Conservation (phyloP, 2,113 vertebrate genomes). For the Psephotus haematonotus region DNA sequence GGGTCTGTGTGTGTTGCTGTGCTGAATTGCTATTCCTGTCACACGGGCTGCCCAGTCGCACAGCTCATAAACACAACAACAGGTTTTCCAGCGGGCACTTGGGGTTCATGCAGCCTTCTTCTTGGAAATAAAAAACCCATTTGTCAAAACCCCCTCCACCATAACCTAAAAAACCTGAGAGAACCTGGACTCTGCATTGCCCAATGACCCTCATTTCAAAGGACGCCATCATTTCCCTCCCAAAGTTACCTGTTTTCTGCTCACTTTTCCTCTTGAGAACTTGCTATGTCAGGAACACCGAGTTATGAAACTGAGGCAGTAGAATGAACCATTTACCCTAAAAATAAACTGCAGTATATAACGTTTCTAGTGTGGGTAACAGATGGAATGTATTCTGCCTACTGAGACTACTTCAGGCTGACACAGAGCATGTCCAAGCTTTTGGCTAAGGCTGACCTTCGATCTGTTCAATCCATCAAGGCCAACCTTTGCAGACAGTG, state of each 20-base stretch:
- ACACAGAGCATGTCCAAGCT: background rate
- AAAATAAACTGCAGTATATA: background rate
- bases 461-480: background rate
- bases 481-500: background rate
- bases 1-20: background rate
- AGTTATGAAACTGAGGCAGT: background rate
- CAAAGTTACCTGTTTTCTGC: background rate
- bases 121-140: background rate
- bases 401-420: background rate
- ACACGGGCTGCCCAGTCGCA: background rate
- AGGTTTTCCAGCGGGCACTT: background rate
- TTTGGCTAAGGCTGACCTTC: background rate
- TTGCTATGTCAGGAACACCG: background rate
- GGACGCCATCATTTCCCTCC: background rate
- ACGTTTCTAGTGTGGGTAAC: background rate
- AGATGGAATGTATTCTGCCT: background rate
- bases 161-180: background rate
- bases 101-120: background rate
- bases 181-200: background rate
- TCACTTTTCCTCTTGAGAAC: background rate
- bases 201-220: background rate
- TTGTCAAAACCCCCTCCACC: background rate
- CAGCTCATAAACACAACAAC: background rate
- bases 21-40: background rate
- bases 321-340: background rate